Evolutionary conservation across 2,888 invertebrate genomes (phyloP), one percentile per base, ranked within the genome.

Genomic region (Eupithecia vulgata): DNA sequence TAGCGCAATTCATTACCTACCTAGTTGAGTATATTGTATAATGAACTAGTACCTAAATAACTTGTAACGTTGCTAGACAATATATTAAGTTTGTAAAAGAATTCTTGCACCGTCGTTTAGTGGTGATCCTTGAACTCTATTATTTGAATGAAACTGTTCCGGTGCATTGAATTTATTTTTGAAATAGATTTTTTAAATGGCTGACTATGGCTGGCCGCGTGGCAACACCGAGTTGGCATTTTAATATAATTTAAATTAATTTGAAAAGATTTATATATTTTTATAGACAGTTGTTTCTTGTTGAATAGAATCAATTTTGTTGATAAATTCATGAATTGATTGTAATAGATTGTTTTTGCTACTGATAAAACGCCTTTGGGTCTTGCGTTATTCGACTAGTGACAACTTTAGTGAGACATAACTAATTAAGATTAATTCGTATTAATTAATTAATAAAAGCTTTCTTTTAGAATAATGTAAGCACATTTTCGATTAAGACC

Each of bases 241-340:
- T 88, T 87, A 84, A 79, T 85, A 84, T 85, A 88, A 79, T 85
- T 92, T 92, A 91, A 91, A 91, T 91, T 92, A 90, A 91, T 79
- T 79, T 78, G 74, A 90, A 81, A 80, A 78, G 80, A 92, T 89
- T 91, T 91, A 92, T 93, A 93, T 94, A 93, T 94, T 93, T 93
- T 93, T 92, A 92, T 94, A 94, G 90, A 86, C 87, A 87, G 90
- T 94, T 93, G 86, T 93, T 93, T 91, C 77, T 90, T 92, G 93
- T 93, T 93, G 87, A 86, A 88, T 88, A 90, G 87, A 89, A 91
- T 90, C 89, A 87, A 89, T 92, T 93, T 93, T 90, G 92, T 93
- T 93, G 86, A 86, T 81, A 82, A 81, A 79, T 78, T 79, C 75
- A 76, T 79, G 75, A 77, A 74, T 86, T 85, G 79, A 83, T 72